Conservation (phyloP, 2,888 invertebrate genomes). For the Dexiosoma caninum region DNA sequence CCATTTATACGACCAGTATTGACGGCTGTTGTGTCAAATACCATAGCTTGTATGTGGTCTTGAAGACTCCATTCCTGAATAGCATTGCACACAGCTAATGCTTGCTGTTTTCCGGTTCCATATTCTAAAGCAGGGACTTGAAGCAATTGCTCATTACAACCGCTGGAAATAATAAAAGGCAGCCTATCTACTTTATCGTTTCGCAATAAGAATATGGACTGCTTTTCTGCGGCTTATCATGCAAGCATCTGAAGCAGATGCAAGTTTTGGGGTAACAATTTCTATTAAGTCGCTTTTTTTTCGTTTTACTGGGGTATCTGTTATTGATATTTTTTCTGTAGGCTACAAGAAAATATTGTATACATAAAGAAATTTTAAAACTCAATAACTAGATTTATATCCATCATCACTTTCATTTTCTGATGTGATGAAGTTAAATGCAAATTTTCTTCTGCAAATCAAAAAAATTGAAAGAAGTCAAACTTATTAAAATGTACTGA, state of each 20-base stretch:
- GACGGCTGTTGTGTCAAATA: slow-evolving; percentile 4
- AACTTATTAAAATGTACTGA: no score
- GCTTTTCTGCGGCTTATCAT: background rate
- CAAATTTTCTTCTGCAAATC: no score
- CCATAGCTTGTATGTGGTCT: no score
- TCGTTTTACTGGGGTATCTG: background rate
- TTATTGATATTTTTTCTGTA: background rate
- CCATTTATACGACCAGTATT: no score
- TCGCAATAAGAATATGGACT: background rate
- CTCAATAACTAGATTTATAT: background rate
- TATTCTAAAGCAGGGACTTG: background rate
- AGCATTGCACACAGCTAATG: background rate
- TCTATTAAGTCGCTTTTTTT: background rate
- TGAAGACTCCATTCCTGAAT: slow-evolving; percentile 1
- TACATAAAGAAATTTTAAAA: background rate
- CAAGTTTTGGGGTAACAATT: background rate
- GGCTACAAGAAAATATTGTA: background rate
- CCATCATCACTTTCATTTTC: background rate
- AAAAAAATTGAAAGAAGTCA: no score
- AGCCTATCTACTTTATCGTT: background rate
- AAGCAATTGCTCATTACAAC: no score
- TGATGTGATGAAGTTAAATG: background rate
- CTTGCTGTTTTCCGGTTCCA: background rate
- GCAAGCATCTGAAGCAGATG: background rate
- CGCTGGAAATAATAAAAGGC: background rate